Percentiles rank a stretch among this genome's conserved stretches.
Evolutionary conservation across 2,113 vertebrate genomes (phyloP).

Genomic region (Meles meles): DNA sequence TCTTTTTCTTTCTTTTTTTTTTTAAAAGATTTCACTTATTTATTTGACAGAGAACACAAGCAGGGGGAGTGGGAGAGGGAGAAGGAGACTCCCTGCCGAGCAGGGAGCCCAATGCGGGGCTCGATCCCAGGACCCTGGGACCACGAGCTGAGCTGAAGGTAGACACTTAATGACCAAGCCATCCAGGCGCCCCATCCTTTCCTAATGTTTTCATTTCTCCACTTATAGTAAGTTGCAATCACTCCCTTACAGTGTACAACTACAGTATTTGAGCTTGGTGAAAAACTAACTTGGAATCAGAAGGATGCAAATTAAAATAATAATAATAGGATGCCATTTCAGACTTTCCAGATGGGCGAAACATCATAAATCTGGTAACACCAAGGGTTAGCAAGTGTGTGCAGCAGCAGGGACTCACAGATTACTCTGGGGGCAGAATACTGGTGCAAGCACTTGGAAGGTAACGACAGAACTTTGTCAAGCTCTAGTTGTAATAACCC

Average conservation of each 20-base stretch:
- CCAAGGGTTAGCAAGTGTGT: not conserved
- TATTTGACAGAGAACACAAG: too few species aligned
- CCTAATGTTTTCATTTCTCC: not conserved
- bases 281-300: not conserved
- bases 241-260: not conserved
- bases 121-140: too few species aligned
- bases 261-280: not conserved
- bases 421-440: not conserved
- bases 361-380: not conserved
- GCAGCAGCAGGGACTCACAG: not conserved
- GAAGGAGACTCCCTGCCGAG: too few species aligned
- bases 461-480: not conserved
- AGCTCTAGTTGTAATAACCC: not conserved
- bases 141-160: too few species aligned
- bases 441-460: not conserved
- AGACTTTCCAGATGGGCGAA: not conserved
- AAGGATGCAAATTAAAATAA: not conserved
- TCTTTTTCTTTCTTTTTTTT: not conserved
- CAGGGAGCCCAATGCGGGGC: too few species aligned
- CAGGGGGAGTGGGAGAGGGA: too few species aligned
- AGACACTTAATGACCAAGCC: too few species aligned
- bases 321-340: not conserved
- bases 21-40: too few species aligned
- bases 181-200: not conserved
- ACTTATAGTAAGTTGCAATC: not conserved